Base-by-base conservation (phyloP, 2,797 vertebrate genomes). In the Urosaurus nigricauda region DNA sequence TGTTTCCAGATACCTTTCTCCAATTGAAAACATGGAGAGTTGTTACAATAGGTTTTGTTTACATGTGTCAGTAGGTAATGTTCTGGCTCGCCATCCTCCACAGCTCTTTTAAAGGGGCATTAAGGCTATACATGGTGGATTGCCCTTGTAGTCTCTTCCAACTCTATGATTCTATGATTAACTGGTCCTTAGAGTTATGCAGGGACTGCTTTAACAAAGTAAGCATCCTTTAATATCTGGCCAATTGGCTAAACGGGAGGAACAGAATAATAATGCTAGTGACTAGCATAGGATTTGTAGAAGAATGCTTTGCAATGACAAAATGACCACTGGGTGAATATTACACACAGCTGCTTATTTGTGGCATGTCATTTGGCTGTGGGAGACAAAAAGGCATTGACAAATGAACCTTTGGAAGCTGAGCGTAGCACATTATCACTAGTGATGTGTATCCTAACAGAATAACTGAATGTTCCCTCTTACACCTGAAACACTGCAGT, bases 401-500 rank as follows among this genome's bases (percentile, higher is more conserved):
- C 51, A 73, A 84, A 12, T 0, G 79, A 32, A 3, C 26, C 40
- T 90, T 80, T 91, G 93, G 91, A 92, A 90, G 78, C 32, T 40
- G n/a, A 84, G 2, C 83, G 77, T 53, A 88, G 84, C 79, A 84
- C 37, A 17, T 88, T 51, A 86, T 82, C 51, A 88, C 56, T 65
- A 19, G 75, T 35, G 84, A 60, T 85, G 81, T 58, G 83, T 79
- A 85, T 74, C 1, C 51, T 17, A 77, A 65, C 89, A 78, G 74
- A 53, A 91, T 29, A 68, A 91, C 90, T 47, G 53, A 70, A 0
- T 0, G 81, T 58, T 87, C 65, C 0, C 0, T 6, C 78, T 84
- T 56, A 73, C 85, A 80, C 14, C 0, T 2, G 83, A 86, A 84
- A 19, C 8, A 13, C 37, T 0, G 35, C 19, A 65, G 78, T 21